These are phyloP conservation scores for Prionailurus bengalensis DNA, from an alignment of 2,113 vertebrate species.

Conservation along the genomic window DNA sequence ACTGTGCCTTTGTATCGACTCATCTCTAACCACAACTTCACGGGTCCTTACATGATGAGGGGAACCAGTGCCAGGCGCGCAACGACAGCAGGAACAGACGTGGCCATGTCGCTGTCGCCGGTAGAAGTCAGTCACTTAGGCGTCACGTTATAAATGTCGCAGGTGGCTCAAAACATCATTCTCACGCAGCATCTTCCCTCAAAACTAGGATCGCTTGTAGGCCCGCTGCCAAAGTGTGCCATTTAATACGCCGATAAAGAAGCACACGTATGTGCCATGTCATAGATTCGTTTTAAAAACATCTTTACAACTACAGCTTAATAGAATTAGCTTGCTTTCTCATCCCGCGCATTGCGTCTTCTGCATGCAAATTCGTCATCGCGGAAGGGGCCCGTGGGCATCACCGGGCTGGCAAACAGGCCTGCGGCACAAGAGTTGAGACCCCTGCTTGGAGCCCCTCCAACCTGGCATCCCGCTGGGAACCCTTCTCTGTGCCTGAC, in stretches of 20 bases:
- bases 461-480: too few species aligned
- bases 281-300: not conserved
- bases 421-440: too few species aligned
- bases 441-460: not conserved
- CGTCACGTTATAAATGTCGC: not conserved
- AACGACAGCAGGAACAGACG: not conserved
- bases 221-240: fast-evolving
- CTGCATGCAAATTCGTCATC: not conserved
- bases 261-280: not conserved
- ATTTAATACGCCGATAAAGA: not conserved
- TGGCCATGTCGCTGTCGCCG: not conserved
- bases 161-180: not conserved
- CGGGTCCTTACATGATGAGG: not conserved
- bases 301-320: not conserved
- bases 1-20: not conserved
- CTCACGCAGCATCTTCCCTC: not conserved
- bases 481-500: not conserved
- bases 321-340: not conserved
- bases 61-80: not conserved
- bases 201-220: too few species aligned
- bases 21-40: not conserved
- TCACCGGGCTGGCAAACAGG: not conserved
- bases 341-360: not conserved
- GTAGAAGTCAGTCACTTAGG: not conserved
- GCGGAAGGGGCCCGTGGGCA: not conserved